Evolutionary conservation across 2,888 invertebrate genomes (phyloP), one percentile per base, ranked within the genome.

Genomic region (Alviniconcha strummeri): DNA sequence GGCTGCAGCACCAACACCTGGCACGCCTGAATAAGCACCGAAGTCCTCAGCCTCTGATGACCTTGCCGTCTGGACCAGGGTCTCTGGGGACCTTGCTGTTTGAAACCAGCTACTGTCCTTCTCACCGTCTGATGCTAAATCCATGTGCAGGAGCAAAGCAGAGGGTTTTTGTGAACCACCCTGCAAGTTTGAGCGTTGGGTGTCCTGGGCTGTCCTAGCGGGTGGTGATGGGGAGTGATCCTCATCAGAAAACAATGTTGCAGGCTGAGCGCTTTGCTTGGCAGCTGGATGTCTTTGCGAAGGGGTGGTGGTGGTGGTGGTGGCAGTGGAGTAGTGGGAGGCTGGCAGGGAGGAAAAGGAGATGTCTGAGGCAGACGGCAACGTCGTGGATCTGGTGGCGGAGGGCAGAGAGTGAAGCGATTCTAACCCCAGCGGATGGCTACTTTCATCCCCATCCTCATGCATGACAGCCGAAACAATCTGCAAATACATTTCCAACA

Each of bases 401-500:
- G 36, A 36, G 8, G 60, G 60, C 60, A 60, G 60, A 60, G 13
- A 4, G 60, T 60, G 60, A 60, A 60, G 13, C 36, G 36, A 36
- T 3, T 36, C 36, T 3, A 36, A 3, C 36, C 36, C 36, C 60
- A 2, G 60, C 4, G 13, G 78, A 69, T 13, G 6, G 15, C 6
- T 57, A 17, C 52, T 17, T 5, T 55, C 69, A n/a, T n/a, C 56
- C 13, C 36, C 67, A 5, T 79, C 80, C 69, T 69, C 80, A 71
- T 80, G 80, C 80, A 80, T 80, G n/a, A 80, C 80, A 55, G 80
- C 54, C 80, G n/a, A n/a, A n/a, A 80, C 80, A 55, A 80, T 80
- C 80, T 80, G 69, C 2, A 67, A 60, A 60, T 60, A 13, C 36
- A 36, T 36, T 36, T 36, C 36, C 36, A 36, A 36, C 36, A 36